Conservation (phyloP, 2,888 invertebrate species). For the Epicampocera succincta region DNA sequence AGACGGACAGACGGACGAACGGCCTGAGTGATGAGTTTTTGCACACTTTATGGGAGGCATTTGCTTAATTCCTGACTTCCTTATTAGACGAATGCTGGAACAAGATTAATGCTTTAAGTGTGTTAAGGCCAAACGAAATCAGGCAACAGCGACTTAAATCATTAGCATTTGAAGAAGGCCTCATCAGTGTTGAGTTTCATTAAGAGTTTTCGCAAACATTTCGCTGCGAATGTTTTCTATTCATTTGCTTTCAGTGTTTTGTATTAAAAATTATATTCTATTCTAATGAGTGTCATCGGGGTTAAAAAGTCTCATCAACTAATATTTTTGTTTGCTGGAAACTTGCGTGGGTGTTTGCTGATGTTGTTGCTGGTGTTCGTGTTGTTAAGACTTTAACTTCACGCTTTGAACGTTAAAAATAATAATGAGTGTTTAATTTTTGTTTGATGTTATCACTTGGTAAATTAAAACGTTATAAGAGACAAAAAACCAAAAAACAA, state of each 20-base stretch:
- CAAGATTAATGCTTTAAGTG: constrained; percentile 28
- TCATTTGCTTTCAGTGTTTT: neutral
- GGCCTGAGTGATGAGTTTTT: constrained; percentile 58
- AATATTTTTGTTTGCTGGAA: constrained; percentile 26
- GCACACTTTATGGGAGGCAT: constrained; percentile 50
- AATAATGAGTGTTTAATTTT: constrained; percentile 40
- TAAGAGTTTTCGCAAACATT: neutral
- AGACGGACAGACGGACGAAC: constrained; percentile 6
- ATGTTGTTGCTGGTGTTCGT: neutral
- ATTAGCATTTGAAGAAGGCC: constrained; percentile 22
- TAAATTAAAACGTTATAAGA: constrained; percentile 29
- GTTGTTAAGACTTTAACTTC: constrained; percentile 38
- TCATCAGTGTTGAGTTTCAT: constrained; percentile 12
- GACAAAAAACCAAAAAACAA: neutral
- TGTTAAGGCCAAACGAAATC: constrained; percentile 34
- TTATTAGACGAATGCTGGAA: constrained; percentile 38
- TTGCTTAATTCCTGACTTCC: constrained; percentile 51
- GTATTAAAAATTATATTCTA: constrained; percentile 36
- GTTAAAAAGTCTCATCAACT: constrained; percentile 39
- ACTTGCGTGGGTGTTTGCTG: constrained; percentile 47
- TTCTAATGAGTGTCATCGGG: constrained; percentile 62
- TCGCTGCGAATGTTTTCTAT: neutral
- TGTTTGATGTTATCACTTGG: neutral
- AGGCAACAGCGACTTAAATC: constrained; percentile 39
- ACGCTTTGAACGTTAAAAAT: constrained; percentile 53